These are phyloP conservation scores for Stenodera caucasica DNA, from an alignment of 2,888 invertebrate species.

Conservation along the genomic window DNA sequence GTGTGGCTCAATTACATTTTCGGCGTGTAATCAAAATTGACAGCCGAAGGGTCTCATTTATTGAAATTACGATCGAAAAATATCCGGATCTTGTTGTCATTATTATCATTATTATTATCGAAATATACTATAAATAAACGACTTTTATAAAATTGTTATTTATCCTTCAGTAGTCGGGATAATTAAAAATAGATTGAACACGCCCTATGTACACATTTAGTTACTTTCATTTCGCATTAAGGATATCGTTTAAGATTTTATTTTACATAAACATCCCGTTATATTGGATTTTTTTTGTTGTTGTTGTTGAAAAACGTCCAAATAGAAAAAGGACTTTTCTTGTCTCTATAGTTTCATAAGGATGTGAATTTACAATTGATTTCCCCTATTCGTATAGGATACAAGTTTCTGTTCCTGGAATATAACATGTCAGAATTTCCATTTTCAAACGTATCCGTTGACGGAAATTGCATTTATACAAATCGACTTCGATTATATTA, in stretches of 20 bases:
- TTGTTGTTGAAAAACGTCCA: too few relatives aligned
- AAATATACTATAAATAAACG: neutral
- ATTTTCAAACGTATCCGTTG: neutral
- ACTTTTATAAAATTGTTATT: neutral
- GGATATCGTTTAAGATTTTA: constrained; percentile 3
- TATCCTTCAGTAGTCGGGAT: constrained; percentile 1
- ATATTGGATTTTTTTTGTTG: neutral
- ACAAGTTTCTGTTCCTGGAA: neutral
- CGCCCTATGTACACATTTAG: constrained; percentile 1
- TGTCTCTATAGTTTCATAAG: constrained; percentile 2
- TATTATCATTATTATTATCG: neutral
- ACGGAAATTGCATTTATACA: constrained; percentile 4
- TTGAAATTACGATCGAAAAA: neutral
- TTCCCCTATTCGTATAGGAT: neutral
- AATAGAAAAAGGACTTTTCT: neutral
- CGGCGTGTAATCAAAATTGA: constrained; percentile 10
- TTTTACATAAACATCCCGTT: neutral
- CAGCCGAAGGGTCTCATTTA: constrained; percentile 8
- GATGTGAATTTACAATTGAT: neutral
- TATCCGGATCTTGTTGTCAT: neutral
- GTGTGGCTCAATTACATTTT: constrained; percentile 3
- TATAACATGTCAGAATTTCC: neutral
- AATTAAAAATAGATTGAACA: constrained; percentile 4
- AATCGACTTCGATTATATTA: neutral
- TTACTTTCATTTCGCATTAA: constrained; percentile 3